Evolutionary conservation across 2,113 vertebrate species (phyloP), one percentile per base, ranked within the genome.

Genomic region (Phalacrocorax brasilianus): DNA sequence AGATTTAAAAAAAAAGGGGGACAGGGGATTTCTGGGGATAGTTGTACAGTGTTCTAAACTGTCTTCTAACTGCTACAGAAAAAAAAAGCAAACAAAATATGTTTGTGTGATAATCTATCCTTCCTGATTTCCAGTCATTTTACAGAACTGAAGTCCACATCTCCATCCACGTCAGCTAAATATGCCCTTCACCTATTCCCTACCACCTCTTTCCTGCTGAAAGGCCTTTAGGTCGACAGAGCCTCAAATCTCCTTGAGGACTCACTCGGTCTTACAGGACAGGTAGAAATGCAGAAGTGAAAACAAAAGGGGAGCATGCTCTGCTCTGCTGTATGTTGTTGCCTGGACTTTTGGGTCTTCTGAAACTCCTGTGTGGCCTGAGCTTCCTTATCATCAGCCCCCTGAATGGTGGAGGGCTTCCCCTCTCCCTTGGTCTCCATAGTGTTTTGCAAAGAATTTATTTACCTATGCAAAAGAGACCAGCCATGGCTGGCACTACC

Each of bases 401-500:
- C 2, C 13, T 18, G 59, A 20, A 70, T 3, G 1, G 1, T 33
- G 6, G 40, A 63, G 38, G 15, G 7, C 26, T 75, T 66, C 16
- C 9, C 6, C 21, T 67, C 21, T 68, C 9, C 35, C 45, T 79
- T 8, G 4, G 7, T 19, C 30, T 58, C 30, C 2, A 1, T 26
- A 19, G 11, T 2, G 1, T 21, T 78, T 52, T 63, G 47, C 28
- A 88, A 59, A 89, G 14, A 44, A 42, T 84, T 55, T 38, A 45
- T 32, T 24, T 18, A 30, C 18, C 0, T 0, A 12, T 14, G 12
- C 26, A 71, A 72, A 14, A 21, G 35, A 44, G 38, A 9, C 2
- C 38, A 40, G 20, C 6, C 2, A 2, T 9, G 15, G 6, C 52
- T 63, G 38, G 21, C 2, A 2, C 14, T 63, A 66, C 3, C 6